phyloP scores from a whole-genome alignment of 1,140 invertebrate species.

The Manduca sexta region DNA sequence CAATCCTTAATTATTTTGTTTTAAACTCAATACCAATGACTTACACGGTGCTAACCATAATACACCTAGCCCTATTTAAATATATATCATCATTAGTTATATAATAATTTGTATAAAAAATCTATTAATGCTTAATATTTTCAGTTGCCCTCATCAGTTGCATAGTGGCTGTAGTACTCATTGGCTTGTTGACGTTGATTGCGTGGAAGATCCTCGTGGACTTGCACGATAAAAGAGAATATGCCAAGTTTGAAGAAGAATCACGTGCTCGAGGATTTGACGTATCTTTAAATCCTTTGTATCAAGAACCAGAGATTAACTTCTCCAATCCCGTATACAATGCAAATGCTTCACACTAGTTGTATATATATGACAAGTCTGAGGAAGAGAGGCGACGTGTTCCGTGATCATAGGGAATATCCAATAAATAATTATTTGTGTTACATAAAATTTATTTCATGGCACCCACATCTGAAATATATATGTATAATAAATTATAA shows the following conservation, averaged over 20 bases:
- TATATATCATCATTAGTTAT: too few relatives aligned
- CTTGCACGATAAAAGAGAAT: constrained; percentile 41
- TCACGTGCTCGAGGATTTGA: constrained; percentile 31
- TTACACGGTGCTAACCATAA: too few relatives aligned
- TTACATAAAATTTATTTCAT: constrained; percentile 15
- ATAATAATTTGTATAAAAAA: too few relatives aligned
- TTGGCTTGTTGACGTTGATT: constrained; percentile 44
- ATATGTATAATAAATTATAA: constrained; percentile 24
- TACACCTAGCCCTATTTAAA: too few relatives aligned
- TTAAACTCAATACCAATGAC: too few relatives aligned
- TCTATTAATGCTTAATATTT: constrained; percentile 13
- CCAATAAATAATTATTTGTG: constrained; percentile 1
- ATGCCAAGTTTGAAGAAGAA: constrained; percentile 34
- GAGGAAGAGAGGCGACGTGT: too few relatives aligned
- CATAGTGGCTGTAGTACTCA: constrained; percentile 33
- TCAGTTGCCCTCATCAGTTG: constrained; percentile 41
- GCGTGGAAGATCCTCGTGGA: constrained; percentile 50
- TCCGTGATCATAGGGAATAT: too few relatives aligned
- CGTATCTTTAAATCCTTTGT: constrained; percentile 23
- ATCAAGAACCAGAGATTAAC: constrained; percentile 17
- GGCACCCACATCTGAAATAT: constrained; percentile 6
- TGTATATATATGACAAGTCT: too few relatives aligned
- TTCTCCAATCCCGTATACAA: constrained; percentile 28
- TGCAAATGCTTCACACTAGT: too few relatives aligned
- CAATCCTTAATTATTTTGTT: too few relatives aligned